Evolutionary conservation across 2,113 vertebrate genomes (phyloP), one percentile per base, ranked within the genome.

Genomic region (Peromyscus polionotus): DNA sequence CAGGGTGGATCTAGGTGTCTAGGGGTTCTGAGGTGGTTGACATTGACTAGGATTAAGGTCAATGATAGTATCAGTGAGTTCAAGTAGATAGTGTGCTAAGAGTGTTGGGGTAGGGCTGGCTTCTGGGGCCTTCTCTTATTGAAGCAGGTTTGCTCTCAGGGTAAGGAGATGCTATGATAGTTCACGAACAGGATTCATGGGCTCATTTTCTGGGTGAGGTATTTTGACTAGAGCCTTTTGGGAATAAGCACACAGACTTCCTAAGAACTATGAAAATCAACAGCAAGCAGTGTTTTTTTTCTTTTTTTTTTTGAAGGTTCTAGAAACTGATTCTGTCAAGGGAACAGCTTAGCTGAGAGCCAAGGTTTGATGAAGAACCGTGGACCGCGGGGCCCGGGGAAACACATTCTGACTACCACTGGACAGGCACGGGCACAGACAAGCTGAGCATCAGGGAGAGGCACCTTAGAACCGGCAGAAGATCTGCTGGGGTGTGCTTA

Each of bases 241-340:
- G 67, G 3, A 33, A 26, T 9, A 65, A 86, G n/a, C 24, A 24
- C 39, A 39, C 12, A 51, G 26, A 61, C 36, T 70, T 86, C 51
- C 19, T 12, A 36, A 89, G 57, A 91, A 73, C 45, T 39, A 28
- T 72, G 79, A 51, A 48, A 20, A 16, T 13, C 22, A 61, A 11
- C 12, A 33, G 20, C 26, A 12, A 26, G 48, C 17, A 7, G 70
- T 19, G 13, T 81, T 85, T 11, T 54, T 8, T 54, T 54, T n/a
- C n/a, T n/a, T 54, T 54, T 54, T 48, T 48, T 31, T 31, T 65
- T 33, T 22, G 36, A 57, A 19, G 39, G n/a, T 73, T 86, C 36
- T 76, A 57, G 77, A 93, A 93, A 75, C 48, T n/a, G 45, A 72
- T 88, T 92, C 26, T 80, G 68, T 19, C 65, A 70, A 33, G 79